Conservation (phyloP, 2,797 vertebrate species). For the Peromyscus melanophrys region DNA sequence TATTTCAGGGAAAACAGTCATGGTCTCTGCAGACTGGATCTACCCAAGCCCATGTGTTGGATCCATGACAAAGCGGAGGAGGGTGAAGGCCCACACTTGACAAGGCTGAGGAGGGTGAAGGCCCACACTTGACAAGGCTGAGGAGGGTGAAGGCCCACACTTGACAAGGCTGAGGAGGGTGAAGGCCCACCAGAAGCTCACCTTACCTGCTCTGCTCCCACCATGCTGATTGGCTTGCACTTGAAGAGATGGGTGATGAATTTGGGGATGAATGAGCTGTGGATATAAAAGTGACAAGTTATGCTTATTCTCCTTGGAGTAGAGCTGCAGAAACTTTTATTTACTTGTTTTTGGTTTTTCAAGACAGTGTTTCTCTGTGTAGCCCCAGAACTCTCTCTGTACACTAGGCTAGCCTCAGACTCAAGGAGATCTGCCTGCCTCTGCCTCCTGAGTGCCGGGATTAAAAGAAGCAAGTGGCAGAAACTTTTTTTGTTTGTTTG, state of each 20-base stretch:
- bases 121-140: background rate
- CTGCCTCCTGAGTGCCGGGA: background rate
- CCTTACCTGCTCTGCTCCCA: constrained; percentile 98
- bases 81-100: background rate
- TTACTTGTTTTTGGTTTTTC: background rate
- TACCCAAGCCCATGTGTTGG: background rate
- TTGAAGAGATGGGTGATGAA: constrained; percentile 99
- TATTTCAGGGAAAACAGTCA: background rate
- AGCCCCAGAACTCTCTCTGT: background rate
- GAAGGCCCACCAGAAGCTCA: background rate
- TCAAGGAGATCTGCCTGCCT: background rate
- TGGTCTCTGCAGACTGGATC: background rate
- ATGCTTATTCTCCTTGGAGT: background rate
- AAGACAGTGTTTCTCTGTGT: too few species aligned
- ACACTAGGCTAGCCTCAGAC: background rate
- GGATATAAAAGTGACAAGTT: constrained; percentile 62
- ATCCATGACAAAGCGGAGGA: background rate
- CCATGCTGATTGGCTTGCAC: constrained; percentile 99
- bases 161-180: background rate
- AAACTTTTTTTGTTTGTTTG: too few species aligned
- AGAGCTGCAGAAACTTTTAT: constrained; percentile 1
- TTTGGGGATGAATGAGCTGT: constrained; percentile 99
- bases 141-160: background rate
- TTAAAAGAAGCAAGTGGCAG: background rate
- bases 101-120: background rate